phyloP scores from a whole-genome alignment of 2,113 vertebrate species.

The Geococcyx californianus region DNA sequence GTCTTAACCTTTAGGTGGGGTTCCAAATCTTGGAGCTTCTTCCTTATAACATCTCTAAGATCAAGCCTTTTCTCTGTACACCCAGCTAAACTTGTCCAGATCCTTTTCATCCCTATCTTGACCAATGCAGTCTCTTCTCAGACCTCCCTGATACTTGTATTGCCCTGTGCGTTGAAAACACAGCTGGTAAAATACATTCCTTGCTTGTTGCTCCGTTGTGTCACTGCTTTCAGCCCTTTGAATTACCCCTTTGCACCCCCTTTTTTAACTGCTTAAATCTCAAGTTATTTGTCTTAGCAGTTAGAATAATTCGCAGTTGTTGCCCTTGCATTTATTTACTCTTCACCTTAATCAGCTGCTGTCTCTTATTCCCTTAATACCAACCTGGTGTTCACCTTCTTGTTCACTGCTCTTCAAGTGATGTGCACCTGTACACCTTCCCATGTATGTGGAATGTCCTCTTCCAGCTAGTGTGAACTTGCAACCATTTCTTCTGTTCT shows the following conservation, averaged over 20 bases:
- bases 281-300: neutral
- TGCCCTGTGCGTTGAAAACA: conserved; percentile 59
- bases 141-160: conserved; percentile 54
- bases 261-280: neutral
- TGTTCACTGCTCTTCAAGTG: neutral
- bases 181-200: conserved; percentile 63
- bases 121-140: conserved; percentile 62
- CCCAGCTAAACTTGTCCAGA: conserved; percentile 61
- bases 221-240: conserved; percentile 23
- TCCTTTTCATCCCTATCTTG: conserved; percentile 63
- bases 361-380: neutral
- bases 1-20: conserved; percentile 53
- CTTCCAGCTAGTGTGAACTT: neutral
- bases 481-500: neutral
- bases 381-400: neutral
- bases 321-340: neutral
- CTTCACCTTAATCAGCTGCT: neutral
- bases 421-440: neutral
- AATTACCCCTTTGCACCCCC: neutral
- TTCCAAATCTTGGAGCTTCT: conserved; percentile 50
- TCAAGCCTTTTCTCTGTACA: conserved; percentile 54
- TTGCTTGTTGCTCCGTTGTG: neutral
- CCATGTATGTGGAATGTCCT: neutral
- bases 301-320: neutral
- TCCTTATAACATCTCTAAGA: conserved; percentile 56